These are phyloP conservation scores for Limnodromus scolopaceus DNA, from an alignment of 2,797 vertebrate species.

Conservation along the genomic window DNA sequence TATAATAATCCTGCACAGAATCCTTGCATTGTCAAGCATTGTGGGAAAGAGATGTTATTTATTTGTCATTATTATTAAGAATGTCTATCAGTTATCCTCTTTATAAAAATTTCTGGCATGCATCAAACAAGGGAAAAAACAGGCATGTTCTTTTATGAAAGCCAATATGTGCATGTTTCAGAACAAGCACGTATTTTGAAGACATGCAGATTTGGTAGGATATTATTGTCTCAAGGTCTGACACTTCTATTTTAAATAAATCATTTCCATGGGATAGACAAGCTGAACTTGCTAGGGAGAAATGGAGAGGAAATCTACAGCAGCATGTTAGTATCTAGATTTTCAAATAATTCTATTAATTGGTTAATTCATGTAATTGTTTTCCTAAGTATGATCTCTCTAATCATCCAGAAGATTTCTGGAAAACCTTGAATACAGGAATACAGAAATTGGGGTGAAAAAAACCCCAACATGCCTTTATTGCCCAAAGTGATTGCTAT, in stretches of 20 bases:
- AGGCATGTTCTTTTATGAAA: constrained; percentile 1
- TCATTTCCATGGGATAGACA: neutral
- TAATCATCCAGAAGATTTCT: neutral
- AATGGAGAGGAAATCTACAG: neutral
- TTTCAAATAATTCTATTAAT: neutral
- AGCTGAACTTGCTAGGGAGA: neutral
- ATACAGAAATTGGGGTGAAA: neutral
- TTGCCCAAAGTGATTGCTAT: neutral
- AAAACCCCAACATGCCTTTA: neutral
- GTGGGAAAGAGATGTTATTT: constrained; percentile 42
- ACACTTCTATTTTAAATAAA: constrained; percentile 30
- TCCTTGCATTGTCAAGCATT: constrained; percentile 15
- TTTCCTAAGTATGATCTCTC: neutral
- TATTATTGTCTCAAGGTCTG: constrained; percentile 43
- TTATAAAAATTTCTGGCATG: neutral
- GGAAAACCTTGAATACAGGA: neutral
- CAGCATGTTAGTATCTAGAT: neutral
- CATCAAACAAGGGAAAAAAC: neutral
- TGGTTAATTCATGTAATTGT: neutral
- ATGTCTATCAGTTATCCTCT: constrained; percentile 25
- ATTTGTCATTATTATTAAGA: constrained; percentile 53
- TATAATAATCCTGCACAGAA: constrained; percentile 28
- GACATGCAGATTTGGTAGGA: constrained; percentile 11
- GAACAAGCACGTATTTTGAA: constrained; percentile 7
- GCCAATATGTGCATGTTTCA: constrained; percentile 1